Conservation (phyloP, 1,140 invertebrate species). For the Brachionus angularis region DNA sequence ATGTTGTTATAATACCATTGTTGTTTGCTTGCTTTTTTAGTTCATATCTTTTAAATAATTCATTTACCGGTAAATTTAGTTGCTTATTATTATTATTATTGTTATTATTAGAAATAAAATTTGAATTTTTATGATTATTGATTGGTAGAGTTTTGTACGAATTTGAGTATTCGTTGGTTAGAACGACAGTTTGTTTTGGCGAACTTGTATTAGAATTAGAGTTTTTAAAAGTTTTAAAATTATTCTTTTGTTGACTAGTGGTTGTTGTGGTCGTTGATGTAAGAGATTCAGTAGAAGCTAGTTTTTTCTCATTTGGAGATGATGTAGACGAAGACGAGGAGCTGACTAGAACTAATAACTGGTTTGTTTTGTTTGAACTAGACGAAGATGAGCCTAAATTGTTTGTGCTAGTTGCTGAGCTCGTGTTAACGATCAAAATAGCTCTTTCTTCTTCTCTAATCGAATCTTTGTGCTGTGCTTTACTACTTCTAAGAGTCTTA, state of each 20-base stretch:
- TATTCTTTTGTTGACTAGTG: slow-evolving; percentile 1
- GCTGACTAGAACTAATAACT: neutral
- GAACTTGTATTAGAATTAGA: slow-evolving; percentile 18
- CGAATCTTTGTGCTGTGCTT: too few species aligned
- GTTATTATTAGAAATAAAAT: neutral
- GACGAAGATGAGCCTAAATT: slow-evolving; percentile 17
- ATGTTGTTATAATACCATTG: slow-evolving; percentile 10
- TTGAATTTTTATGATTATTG: neutral
- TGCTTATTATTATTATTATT: neutral
- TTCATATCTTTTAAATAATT: slow-evolving; percentile 30
- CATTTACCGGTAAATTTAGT: slow-evolving; percentile 43
- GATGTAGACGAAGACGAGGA: neutral
- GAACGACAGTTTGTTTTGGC: slow-evolving; percentile 1
- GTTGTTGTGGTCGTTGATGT: slow-evolving; percentile 1
- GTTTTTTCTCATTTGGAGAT: slow-evolving; percentile 8
- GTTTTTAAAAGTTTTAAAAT: slow-evolving; percentile 37
- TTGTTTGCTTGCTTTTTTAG: slow-evolving; percentile 22
- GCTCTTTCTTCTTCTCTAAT: slow-evolving; percentile 24
- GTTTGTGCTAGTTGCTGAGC: slow-evolving; percentile 7
- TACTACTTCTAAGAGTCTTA: too few species aligned
- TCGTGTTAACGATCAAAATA: slow-evolving; percentile 40
- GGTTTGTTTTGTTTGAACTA: slow-evolving; percentile 4
- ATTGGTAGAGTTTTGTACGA: slow-evolving; percentile 17
- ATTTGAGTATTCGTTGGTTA: neutral
- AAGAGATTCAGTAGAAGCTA: slow-evolving; percentile 7